These are phyloP conservation scores for Eupeodes latifasciatus DNA, from an alignment of 2,888 invertebrate genomes.

Conservation along the genomic window DNA sequence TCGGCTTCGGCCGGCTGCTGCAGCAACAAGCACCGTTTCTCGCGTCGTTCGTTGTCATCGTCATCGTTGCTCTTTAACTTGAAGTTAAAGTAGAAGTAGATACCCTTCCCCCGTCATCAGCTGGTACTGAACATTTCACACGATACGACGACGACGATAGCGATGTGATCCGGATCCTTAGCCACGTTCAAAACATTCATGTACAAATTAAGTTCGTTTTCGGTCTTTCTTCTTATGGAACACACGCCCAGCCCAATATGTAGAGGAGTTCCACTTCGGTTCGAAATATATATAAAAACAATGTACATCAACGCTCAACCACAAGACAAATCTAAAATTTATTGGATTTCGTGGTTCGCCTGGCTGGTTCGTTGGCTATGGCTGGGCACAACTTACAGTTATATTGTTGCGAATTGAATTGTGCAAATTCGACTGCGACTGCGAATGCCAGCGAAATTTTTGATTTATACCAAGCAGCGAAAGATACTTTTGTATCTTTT, in stretches of 20 bases:
- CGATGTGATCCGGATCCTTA: conserved; percentile 34
- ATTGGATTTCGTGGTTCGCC: conserved; percentile 61
- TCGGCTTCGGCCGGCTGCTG: neutral
- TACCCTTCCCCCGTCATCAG: neutral
- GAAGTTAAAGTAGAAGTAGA: neutral
- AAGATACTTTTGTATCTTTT: conserved; percentile 37
- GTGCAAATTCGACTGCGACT: conserved; percentile 56
- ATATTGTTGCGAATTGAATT: conserved; percentile 67
- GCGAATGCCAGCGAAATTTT: conserved; percentile 51
- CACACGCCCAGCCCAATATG: conserved; percentile 56
- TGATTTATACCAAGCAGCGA: conserved; percentile 57
- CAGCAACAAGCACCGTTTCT: neutral
- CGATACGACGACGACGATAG: too few relatives aligned
- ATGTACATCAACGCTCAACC: conserved; percentile 32
- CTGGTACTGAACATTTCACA: neutral
- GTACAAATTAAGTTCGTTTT: conserved; percentile 38
- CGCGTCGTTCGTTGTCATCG: neutral
- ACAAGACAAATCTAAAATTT: conserved; percentile 73
- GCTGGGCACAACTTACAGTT: conserved; percentile 28
- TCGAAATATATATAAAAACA: neutral
- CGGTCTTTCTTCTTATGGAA: conserved; percentile 8
- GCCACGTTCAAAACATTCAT: neutral
- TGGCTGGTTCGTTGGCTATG: neutral
- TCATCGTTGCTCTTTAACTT: neutral
- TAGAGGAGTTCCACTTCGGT: conserved; percentile 4